Percentiles rank a stretch among this genome's conserved stretches.
Conservation (phyloP, 2,113 vertebrate genomes). For the Pongo pygmaeus region DNA sequence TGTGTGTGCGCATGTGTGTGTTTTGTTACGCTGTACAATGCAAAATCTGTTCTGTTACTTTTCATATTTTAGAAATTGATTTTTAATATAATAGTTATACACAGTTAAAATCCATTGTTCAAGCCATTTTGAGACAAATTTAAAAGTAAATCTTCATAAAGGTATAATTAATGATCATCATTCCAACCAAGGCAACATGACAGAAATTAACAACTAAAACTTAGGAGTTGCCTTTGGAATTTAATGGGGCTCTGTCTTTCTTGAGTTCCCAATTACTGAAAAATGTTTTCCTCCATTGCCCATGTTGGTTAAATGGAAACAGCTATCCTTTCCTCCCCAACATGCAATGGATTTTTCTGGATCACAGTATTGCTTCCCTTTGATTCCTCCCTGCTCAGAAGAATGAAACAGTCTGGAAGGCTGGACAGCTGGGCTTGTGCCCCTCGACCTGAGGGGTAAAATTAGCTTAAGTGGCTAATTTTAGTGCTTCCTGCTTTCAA, state of each 20-base stretch:
- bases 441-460: background rate
- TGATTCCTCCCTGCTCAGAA: background rate
- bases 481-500: background rate
- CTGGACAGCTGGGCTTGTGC: background rate
- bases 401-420: background rate
- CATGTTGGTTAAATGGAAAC: background rate
- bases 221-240: background rate
- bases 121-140: constrained; percentile 33
- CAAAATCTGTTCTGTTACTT: constrained; percentile 15
- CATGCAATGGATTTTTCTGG: background rate
- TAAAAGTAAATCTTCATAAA: constrained; percentile 5
- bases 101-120: background rate
- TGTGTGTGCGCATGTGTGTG: background rate
- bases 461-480: constrained; percentile 24
- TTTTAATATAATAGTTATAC: background rate
- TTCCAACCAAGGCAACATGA: background rate
- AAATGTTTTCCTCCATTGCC: background rate
- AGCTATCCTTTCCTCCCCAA: background rate
- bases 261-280: background rate
- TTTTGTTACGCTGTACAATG: background rate
- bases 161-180: background rate
- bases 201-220: background rate
- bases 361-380: background rate
- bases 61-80: constrained; percentile 13
- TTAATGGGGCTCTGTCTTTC: background rate